Percentiles rank a stretch among this genome's conserved stretches.
Conservation (phyloP, 2,888 invertebrate species). For the Euproctis similis region DNA sequence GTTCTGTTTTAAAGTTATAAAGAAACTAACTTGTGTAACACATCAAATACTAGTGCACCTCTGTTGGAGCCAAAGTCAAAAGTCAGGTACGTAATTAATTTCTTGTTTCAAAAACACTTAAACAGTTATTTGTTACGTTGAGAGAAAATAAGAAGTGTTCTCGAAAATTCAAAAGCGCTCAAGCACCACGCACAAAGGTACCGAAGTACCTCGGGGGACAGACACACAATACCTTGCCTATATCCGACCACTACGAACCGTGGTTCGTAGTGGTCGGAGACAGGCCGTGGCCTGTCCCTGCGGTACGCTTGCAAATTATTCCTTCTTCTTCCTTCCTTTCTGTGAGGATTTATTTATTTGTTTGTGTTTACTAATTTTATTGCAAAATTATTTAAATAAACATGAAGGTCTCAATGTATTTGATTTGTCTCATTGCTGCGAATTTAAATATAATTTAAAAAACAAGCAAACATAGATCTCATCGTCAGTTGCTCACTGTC, state of each 20-base stretch:
- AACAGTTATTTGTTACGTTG: neutral
- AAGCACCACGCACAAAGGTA: constrained; percentile 13
- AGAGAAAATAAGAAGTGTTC: constrained; percentile 1
- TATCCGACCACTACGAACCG: constrained; percentile 8
- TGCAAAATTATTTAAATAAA: no score
- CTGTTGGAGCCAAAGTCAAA: no score
- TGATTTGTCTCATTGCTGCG: no score
- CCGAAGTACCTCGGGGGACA: constrained; percentile 16
- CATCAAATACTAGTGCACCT: no score
- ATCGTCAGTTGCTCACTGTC: no score
- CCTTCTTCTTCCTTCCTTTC: neutral
- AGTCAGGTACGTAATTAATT: neutral
- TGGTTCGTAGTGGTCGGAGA: no score
- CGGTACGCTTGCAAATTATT: neutral
- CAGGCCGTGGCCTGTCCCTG: no score
- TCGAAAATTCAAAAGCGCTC: constrained; percentile 5
- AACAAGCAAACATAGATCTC: no score
- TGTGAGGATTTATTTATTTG: constrained; percentile 6
- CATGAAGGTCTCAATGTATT: no score
- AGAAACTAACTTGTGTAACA: no score
- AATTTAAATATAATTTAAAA: no score
- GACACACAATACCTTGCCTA: constrained; percentile 16
- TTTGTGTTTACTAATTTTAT: constrained; percentile 17
- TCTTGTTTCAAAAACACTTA: neutral
- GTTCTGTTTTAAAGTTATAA: no score